Evolutionary conservation across 1,140 invertebrate species (phyloP).

Genomic region (Vanessa tameamea): DNA sequence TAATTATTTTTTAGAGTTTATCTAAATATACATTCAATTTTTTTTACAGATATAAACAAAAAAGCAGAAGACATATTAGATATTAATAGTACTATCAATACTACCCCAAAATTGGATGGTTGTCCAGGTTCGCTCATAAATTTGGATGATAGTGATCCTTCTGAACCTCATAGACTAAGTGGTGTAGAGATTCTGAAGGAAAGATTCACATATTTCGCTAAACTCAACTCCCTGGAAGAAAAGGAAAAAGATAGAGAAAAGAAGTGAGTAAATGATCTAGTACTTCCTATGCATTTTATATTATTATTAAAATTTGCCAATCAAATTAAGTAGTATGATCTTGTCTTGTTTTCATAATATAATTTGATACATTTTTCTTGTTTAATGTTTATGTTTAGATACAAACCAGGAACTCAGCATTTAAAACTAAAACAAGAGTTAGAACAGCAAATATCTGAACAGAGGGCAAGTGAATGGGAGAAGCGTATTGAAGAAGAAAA

Average conservation of each 20-base stretch:
- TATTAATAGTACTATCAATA: conserved; percentile 19
- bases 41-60: not conserved
- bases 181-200: conserved; percentile 83
- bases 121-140: conserved; percentile 83
- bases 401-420: conserved; percentile 83
- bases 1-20: too few relatives aligned
- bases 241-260: conserved; percentile 73
- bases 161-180: conserved; percentile 62
- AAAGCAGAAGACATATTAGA: not conserved
- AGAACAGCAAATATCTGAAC: conserved; percentile 83
- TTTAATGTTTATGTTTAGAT: conserved; percentile 43
- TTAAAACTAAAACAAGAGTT: conserved; percentile 83
- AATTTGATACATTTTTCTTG: not conserved
- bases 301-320: too few relatives aligned
- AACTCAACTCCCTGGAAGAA: conserved; percentile 76
- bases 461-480: conserved; percentile 84
- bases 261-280: conserved; percentile 50
- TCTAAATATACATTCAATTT: not conserved
- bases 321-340: too few relatives aligned
- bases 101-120: conserved; percentile 80
- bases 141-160: conserved; percentile 67
- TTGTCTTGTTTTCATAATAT: too few relatives aligned
- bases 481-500: conserved; percentile 79
- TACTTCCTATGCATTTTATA: not conserved
- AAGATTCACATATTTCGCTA: conserved; percentile 83